phyloP scores from a whole-genome alignment of 2,888 invertebrate genomes.

The Crioceris asparagi region DNA sequence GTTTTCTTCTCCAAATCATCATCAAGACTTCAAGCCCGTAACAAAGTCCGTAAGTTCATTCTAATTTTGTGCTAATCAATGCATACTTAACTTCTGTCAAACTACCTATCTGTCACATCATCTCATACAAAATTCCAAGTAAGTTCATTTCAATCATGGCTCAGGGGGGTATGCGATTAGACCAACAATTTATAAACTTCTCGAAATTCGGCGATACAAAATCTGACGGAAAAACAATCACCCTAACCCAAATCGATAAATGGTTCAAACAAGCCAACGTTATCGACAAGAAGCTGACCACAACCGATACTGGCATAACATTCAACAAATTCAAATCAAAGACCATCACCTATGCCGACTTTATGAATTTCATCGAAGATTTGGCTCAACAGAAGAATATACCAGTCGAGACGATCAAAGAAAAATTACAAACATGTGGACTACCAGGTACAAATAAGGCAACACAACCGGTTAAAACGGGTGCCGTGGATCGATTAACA shows the following conservation, averaged over 20 bases:
- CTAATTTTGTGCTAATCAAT: no score
- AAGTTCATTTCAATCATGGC: no score
- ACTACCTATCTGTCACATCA: no score
- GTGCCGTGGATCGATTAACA: conserved; percentile 61
- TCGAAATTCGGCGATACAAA: conserved; percentile 81
- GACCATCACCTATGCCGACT: conserved; percentile 26
- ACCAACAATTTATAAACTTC: conserved; percentile 66
- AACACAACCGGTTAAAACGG: conserved; percentile 40
- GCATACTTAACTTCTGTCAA: no score
- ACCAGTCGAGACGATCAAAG: conserved; percentile 61
- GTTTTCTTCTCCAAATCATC: no score
- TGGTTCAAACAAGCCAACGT: conserved; percentile 89
- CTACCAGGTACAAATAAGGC: conserved; percentile 33
- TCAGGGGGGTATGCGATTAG: conserved; percentile 29
- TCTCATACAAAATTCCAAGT: no score
- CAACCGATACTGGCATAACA: conserved; percentile 81
- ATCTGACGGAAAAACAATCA: conserved; percentile 66
- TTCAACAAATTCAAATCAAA: conserved; percentile 71
- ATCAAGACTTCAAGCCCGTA: no score
- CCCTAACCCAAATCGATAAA: conserved; percentile 83
- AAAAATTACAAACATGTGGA: conserved; percentile 67
- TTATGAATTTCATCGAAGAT: conserved; percentile 63
- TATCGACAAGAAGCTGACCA: conserved; percentile 61
- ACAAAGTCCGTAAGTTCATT: no score
- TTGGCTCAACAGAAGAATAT: conserved; percentile 69